These are phyloP conservation scores for Megamerina dolium DNA, from an alignment of 2,888 invertebrate genomes.

Conservation along the genomic window DNA sequence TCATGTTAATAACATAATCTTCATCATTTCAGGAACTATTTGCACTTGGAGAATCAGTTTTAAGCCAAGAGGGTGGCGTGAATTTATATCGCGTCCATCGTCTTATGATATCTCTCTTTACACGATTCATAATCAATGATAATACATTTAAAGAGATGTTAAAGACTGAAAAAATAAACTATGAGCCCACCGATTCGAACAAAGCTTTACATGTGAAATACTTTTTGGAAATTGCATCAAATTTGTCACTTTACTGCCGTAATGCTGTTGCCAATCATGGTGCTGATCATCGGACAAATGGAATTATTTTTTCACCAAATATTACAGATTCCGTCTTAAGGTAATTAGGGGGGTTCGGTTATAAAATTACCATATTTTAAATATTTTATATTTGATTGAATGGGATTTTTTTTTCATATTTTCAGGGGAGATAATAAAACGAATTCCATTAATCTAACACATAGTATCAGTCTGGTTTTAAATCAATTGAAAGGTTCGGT, in stretches of 20 bases:
- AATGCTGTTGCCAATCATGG: constrained; percentile 58
- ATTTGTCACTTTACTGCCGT: constrained; percentile 65
- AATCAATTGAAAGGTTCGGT: constrained; percentile 55
- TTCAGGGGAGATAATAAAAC: constrained; percentile 25
- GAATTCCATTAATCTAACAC: constrained; percentile 41
- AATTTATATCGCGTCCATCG: constrained; percentile 65
- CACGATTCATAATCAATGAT: constrained; percentile 59
- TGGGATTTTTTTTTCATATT: too few species aligned
- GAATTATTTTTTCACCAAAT: constrained; percentile 53
- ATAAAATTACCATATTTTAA: neutral
- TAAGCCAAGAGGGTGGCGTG: constrained; percentile 53
- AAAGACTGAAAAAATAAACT: constrained; percentile 32
- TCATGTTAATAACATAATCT: too few species aligned
- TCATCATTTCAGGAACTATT: constrained; percentile 39
- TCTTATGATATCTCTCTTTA: constrained; percentile 68
- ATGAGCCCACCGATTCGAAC: constrained; percentile 29
- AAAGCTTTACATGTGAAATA: constrained; percentile 49
- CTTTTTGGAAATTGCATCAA: constrained; percentile 61
- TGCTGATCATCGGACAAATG: constrained; percentile 52
- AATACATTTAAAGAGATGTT: constrained; percentile 38
- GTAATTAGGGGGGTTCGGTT: constrained; percentile 16
- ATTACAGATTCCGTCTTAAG: constrained; percentile 44
- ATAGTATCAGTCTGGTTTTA: constrained; percentile 53
- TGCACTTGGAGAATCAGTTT: constrained; percentile 36
- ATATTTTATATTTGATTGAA: too few species aligned